Percentiles rank a stretch among this genome's conserved stretches.
Evolutionary conservation across 2,888 invertebrate genomes (phyloP).

Genomic region (Chalcosyrphus nemorum): DNA sequence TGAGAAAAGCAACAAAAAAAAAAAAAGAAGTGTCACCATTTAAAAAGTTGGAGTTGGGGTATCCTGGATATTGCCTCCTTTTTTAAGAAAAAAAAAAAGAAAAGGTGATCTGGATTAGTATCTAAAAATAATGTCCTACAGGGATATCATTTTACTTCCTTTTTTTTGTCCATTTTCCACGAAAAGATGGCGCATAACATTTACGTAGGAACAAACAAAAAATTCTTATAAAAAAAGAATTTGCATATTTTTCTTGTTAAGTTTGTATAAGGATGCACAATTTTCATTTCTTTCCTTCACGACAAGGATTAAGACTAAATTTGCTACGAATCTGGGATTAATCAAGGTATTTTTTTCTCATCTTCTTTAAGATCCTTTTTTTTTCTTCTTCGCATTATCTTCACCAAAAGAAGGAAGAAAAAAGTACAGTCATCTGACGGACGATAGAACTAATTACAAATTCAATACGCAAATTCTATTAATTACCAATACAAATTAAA

Average conservation of each 20-base stretch:
- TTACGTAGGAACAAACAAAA: conserved; percentile 30
- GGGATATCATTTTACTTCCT: conserved; percentile 80
- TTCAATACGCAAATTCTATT: conserved; percentile 81
- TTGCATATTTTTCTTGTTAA: conserved; percentile 79
- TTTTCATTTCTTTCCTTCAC: conserved; percentile 54
- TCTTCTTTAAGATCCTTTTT: background rate
- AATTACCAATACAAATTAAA: conserved; percentile 80
- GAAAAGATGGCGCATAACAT: conserved; percentile 40
- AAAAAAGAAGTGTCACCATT: conserved; percentile 69
- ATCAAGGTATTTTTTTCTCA: conserved; percentile 48
- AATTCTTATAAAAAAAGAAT: conserved; percentile 72
- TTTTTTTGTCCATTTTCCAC: conserved; percentile 22
- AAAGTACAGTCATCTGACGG: conserved; percentile 15
- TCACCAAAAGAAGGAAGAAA: background rate
- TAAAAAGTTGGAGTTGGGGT: conserved; percentile 39
- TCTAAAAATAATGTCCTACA: conserved; percentile 81
- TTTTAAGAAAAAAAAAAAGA: conserved; percentile 75
- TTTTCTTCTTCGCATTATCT: conserved; percentile 9
- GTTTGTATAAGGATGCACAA: conserved; percentile 74
- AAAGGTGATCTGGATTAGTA: conserved; percentile 82
- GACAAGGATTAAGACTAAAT: conserved; percentile 66
- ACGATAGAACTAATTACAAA: conserved; percentile 77
- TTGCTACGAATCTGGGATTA: conserved; percentile 63
- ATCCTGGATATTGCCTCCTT: conserved; percentile 27
- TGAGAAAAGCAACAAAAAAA: conserved; percentile 21